Evolutionary conservation across 2,797 vertebrate genomes (phyloP).

Genomic region (Bufotes viridis): DNA sequence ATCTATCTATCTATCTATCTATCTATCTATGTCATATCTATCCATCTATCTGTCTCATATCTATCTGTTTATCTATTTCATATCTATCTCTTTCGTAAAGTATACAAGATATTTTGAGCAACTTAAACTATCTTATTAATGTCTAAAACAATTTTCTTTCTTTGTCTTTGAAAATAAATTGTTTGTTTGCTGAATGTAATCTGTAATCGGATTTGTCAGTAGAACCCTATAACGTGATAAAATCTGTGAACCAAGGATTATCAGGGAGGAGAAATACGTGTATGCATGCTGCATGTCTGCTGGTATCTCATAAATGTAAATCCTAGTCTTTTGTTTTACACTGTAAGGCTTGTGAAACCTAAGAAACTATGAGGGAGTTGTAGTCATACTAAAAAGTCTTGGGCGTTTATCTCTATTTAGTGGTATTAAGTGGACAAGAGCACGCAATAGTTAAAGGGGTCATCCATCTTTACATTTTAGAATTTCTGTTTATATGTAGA

Average conservation of each 20-base stretch:
- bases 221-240: slow-evolving; percentile 40
- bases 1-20: no score
- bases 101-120: no score
- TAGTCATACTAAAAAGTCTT: slow-evolving; percentile 1
- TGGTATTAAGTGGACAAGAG: neutral
- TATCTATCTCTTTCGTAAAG: no score
- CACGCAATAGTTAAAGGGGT: slow-evolving; percentile 1
- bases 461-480: neutral
- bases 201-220: slow-evolving; percentile 34
- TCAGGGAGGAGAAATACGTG: slow-evolving; percentile 48
- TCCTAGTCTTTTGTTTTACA: slow-evolving; percentile 41
- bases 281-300: slow-evolving; percentile 25
- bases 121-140: no score
- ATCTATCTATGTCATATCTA: no score
- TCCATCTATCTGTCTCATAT: no score
- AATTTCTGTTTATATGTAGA: neutral
- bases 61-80: no score
- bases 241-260: slow-evolving; percentile 45
- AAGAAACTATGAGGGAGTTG: slow-evolving; percentile 20
- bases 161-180: neutral
- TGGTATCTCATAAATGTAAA: slow-evolving; percentile 34
- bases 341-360: slow-evolving; percentile 33
- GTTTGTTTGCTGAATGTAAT: slow-evolving; percentile 13
- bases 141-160: neutral
- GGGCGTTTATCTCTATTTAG: slow-evolving; percentile 16